Conservation (phyloP, 2,797 vertebrate species). For the Gallirallus australis region DNA sequence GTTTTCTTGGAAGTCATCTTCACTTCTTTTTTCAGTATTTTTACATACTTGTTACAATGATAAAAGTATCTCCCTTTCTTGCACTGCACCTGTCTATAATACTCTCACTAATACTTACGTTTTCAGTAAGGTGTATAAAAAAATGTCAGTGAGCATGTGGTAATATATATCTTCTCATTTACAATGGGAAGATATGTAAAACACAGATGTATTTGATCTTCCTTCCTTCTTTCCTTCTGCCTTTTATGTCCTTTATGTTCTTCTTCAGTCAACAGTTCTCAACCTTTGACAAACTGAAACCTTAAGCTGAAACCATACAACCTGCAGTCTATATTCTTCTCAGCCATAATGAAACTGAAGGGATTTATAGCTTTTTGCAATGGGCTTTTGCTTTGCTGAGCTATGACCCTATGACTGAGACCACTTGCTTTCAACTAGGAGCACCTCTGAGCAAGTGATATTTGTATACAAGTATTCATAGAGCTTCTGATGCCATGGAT, state of each 20-base stretch:
- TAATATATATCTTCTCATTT: not conserved
- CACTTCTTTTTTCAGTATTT: not conserved
- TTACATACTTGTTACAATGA: not conserved
- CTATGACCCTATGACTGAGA: not conserved
- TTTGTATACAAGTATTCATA: not conserved
- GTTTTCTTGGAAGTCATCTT: not conserved
- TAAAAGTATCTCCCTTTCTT: not conserved
- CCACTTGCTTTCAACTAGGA: not conserved
- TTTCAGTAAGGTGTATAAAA: not conserved
- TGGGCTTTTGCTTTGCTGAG: not conserved
- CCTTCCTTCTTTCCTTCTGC: not conserved
- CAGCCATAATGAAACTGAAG: not conserved
- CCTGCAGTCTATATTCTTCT: not conserved
- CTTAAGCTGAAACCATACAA: not conserved
- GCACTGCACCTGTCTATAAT: not conserved
- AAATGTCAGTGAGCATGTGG: accelerated
- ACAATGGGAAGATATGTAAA: not conserved
- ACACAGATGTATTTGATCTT: not conserved
- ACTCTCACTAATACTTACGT: not conserved
- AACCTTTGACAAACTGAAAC: not conserved
- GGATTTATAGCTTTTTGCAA: not conserved
- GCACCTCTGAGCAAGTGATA: not conserved
- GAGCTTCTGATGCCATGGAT: not conserved
- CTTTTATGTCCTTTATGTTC: not conserved
- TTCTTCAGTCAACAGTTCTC: not conserved